phyloP scores from a whole-genome alignment of 1,140 invertebrate genomes.

The Drosophila ficusphila region DNA sequence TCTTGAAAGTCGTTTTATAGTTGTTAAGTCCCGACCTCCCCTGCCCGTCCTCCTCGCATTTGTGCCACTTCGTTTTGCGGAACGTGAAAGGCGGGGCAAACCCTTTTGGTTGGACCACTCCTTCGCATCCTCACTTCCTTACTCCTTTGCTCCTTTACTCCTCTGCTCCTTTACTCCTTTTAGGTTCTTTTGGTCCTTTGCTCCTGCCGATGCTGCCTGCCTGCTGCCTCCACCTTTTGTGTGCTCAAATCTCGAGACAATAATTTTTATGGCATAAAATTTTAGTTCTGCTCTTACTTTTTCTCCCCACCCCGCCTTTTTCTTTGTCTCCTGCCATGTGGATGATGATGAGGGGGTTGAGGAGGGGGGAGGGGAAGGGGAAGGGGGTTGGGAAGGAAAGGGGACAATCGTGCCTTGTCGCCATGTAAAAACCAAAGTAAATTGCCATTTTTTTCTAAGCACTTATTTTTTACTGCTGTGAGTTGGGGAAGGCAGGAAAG shows the following conservation, averaged over 20 bases:
- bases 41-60: conserved; percentile 22
- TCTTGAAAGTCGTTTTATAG: conserved; percentile 43
- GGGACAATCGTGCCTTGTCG: conserved; percentile 38
- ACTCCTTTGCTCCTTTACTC: no score
- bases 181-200: no score
- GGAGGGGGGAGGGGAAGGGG: no score
- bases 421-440: conserved; percentile 74
- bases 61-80: background rate
- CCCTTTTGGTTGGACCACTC: conserved; percentile 12
- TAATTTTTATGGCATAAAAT: conserved; percentile 76
- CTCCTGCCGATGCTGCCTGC: no score
- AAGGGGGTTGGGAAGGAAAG: background rate
- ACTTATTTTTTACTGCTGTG: conserved; percentile 67
- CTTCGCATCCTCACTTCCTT: no score
- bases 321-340: background rate
- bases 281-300: conserved; percentile 68
- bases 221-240: conserved; percentile 13
- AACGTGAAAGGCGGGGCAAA: conserved; percentile 6
- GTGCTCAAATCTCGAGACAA: conserved; percentile 72
- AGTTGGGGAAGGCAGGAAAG: conserved; percentile 20
- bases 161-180: no score
- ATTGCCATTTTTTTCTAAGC: conserved; percentile 73
- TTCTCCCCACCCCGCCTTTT: no score
- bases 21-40: conserved; percentile 22
- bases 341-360: background rate